Conservation (phyloP, 1,140 invertebrate species). For the Lucilia sericata region DNA sequence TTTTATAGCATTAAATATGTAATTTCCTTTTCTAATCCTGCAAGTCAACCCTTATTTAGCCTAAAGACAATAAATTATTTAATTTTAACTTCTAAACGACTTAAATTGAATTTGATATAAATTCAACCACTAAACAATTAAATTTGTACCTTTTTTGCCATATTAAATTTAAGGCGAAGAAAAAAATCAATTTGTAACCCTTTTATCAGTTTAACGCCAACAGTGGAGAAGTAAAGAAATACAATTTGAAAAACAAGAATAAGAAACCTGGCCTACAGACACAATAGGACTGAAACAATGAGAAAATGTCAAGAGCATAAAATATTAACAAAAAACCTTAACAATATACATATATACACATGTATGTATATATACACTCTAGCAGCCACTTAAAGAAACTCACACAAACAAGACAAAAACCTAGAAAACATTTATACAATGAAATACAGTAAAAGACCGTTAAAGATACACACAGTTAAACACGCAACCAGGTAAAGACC, state of each 20-base stretch:
- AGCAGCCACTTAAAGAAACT: not conserved
- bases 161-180: not conserved
- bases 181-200: conserved; percentile 31
- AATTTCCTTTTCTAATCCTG: no score
- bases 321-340: conserved; percentile 4
- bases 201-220: conserved; percentile 36
- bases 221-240: not conserved
- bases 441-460: no score
- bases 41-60: no score
- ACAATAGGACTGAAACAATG: conserved; percentile 1
- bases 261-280: conserved; percentile 15
- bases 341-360: not conserved
- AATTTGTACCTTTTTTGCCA: not conserved
- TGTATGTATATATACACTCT: no score
- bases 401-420: no score
- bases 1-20: no score
- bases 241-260: not conserved
- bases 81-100: no score
- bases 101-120: no score
- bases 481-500: not conserved
- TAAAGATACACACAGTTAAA: not conserved
- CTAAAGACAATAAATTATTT: no score
- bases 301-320: conserved; percentile 34
- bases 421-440: no score
- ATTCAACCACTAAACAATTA: not conserved